Percentiles rank a stretch among this genome's conserved stretches.
phyloP scores from a whole-genome alignment of 2,797 vertebrate species.

The Poecilia wingei region DNA sequence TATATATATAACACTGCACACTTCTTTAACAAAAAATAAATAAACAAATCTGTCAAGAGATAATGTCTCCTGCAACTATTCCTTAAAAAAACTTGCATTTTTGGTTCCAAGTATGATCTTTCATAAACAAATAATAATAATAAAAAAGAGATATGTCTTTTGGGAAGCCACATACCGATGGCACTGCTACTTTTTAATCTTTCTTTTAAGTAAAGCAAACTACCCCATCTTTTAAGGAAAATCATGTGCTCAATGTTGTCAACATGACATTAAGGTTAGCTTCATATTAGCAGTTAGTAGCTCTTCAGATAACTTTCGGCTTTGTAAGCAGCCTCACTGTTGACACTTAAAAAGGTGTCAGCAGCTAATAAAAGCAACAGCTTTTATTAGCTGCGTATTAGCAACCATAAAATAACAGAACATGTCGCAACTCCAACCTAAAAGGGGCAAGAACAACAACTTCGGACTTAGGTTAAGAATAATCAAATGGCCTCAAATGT shows the following conservation, averaged over 20 bases:
- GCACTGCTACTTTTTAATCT: background rate
- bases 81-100: no score
- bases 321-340: background rate
- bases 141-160: no score
- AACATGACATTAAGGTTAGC: background rate
- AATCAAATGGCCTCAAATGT: background rate
- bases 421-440: constrained; percentile 9
- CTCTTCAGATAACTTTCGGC: background rate
- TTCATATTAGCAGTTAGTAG: background rate
- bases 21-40: background rate
- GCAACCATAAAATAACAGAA: constrained; percentile 23
- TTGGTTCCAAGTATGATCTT: background rate
- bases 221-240: background rate
- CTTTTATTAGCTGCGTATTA: constrained; percentile 40
- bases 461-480: background rate
- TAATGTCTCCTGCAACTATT: no score
- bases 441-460: background rate
- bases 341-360: background rate
- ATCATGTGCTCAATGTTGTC: background rate
- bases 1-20: background rate
- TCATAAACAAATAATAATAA: background rate
- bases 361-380: no score
- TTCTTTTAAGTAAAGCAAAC: background rate
- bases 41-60: no score
- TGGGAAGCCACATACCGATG: no score